Evolutionary conservation across 1,140 invertebrate genomes (phyloP).

Genomic region (Euura lappo): DNA sequence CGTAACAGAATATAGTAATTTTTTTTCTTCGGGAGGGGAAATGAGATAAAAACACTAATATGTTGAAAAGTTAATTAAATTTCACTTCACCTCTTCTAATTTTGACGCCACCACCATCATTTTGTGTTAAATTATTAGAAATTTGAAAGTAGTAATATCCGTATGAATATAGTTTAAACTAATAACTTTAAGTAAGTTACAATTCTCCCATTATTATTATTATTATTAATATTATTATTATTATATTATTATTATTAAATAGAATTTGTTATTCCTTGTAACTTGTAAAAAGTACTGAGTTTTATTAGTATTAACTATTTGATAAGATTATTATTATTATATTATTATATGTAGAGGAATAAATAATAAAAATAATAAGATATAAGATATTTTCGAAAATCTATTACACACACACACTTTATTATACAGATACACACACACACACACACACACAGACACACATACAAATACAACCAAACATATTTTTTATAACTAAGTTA

Average conservation of each 20-base stretch:
- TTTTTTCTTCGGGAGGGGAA: conserved; percentile 20
- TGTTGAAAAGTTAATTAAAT: conserved; percentile 31
- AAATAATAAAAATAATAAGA: conserved; percentile 17
- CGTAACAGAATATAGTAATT: background rate
- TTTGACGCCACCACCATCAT: conserved; percentile 36
- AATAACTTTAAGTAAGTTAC: background rate
- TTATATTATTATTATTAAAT: conserved; percentile 49
- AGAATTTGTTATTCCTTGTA: conserved; percentile 60
- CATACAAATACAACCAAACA: no score
- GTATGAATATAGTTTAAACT: conserved; percentile 20
- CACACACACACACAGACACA: no score
- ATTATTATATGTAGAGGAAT: no score
- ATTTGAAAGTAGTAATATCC: conserved; percentile 19
- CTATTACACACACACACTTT: conserved; percentile 41
- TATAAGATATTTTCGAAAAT: conserved; percentile 51
- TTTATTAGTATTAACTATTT: conserved; percentile 58
- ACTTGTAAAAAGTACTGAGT: conserved; percentile 63
- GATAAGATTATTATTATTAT: background rate
- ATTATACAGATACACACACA: no score
- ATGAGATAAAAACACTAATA: background rate
- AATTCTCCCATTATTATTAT: conserved; percentile 25
- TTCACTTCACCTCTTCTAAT: conserved; percentile 31
- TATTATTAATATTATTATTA: conserved; percentile 32
- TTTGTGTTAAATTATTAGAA: conserved; percentile 44
- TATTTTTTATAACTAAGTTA: conserved; percentile 57